Conservation (phyloP, 2,113 vertebrate genomes). For the Acrocephalus arundinaceus region DNA sequence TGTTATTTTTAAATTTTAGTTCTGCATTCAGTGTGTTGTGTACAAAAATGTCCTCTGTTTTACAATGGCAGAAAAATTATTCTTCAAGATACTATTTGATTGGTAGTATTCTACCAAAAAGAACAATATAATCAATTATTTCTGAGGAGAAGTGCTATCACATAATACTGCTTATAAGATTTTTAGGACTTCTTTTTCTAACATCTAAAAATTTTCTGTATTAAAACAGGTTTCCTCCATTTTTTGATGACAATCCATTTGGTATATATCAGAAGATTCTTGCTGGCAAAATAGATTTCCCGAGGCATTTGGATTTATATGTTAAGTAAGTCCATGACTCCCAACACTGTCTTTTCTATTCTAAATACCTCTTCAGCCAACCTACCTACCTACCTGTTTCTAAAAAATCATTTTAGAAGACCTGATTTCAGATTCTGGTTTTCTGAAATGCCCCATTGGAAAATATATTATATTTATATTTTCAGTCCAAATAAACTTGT, state of each 20-base stretch:
- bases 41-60: background rate
- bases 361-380: background rate
- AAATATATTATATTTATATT: background rate
- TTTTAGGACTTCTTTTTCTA: background rate
- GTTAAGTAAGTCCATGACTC: slow-evolving; percentile 84
- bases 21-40: rapidly evolving
- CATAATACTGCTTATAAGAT: background rate
- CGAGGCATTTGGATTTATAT: slow-evolving; percentile 92
- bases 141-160: background rate
- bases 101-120: background rate
- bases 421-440: background rate
- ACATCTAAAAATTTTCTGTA: background rate
- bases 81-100: background rate
- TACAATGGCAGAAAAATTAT: background rate
- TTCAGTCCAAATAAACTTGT: background rate
- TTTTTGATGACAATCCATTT: slow-evolving; percentile 98
- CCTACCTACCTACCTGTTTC: background rate
- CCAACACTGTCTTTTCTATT: background rate
- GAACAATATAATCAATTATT: background rate
- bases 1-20: background rate
- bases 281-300: slow-evolving; percentile 94
- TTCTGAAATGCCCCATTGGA: background rate
- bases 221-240: slow-evolving; percentile 87
- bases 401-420: background rate
- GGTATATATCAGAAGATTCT: slow-evolving; percentile 98